phyloP scores from a whole-genome alignment of 2,888 invertebrate species.

The Philonicus albiceps region DNA sequence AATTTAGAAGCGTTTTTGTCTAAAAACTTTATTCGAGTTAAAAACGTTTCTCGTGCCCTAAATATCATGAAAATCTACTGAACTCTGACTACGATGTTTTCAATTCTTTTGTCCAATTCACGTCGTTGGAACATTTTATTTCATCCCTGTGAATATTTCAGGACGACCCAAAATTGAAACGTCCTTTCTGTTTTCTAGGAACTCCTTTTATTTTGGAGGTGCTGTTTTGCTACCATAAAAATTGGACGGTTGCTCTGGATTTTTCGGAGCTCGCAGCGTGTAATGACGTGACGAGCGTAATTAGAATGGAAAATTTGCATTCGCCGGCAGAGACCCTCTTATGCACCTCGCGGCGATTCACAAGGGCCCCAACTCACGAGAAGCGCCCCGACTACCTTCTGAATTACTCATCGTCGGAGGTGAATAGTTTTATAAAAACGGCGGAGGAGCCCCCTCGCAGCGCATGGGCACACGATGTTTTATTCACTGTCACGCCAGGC shows the following conservation, averaged over 20 bases:
- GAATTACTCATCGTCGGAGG: neutral
- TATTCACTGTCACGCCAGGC: neutral
- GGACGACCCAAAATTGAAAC: neutral
- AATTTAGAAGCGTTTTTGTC: neutral
- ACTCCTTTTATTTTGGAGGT: neutral
- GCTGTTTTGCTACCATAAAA: slow-evolving; percentile 18
- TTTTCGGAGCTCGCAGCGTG: neutral
- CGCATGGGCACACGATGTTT: neutral
- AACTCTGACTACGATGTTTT: neutral
- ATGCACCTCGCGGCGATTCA: neutral
- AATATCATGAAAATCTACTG: neutral
- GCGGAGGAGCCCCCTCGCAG: neutral
- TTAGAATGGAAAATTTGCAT: slow-evolving; percentile 29
- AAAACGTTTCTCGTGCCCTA: neutral
- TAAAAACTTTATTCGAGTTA: neutral
- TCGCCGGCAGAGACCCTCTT: neutral
- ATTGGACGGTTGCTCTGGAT: slow-evolving; percentile 2
- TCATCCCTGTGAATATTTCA: neutral
- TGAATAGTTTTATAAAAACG: neutral
- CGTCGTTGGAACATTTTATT: neutral
- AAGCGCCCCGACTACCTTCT: neutral
- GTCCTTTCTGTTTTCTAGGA: neutral
- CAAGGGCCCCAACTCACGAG: neutral
- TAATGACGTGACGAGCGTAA: slow-evolving; percentile 27
- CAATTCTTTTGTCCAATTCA: neutral